Percentiles rank a stretch among this genome's conserved stretches.
Evolutionary conservation across 2,888 invertebrate genomes (phyloP).

Genomic region (Tubulanus polymorphus): DNA sequence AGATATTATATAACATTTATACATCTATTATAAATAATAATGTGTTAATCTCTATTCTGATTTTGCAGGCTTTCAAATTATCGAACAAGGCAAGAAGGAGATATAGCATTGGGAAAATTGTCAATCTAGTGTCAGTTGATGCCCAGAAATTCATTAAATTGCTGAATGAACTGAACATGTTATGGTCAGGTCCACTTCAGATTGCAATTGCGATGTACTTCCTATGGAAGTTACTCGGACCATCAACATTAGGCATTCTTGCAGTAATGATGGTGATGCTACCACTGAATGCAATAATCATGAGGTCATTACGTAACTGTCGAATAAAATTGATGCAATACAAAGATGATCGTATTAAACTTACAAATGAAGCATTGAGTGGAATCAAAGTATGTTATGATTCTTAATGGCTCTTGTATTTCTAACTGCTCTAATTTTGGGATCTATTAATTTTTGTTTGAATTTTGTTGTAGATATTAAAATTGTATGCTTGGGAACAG

Average conservation of each 20-base stretch:
- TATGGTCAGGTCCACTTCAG: conserved; percentile 67
- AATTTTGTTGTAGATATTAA: conserved; percentile 51
- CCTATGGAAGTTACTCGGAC: conserved; percentile 58
- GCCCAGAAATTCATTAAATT: conserved; percentile 52
- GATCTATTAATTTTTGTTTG: too few species aligned
- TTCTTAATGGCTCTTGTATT: too few species aligned
- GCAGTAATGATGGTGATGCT: conserved; percentile 90
- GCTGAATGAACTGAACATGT: conserved; percentile 45
- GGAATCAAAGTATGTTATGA: conserved; percentile 55
- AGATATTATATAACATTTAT: too few species aligned
- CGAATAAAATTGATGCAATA: conserved; percentile 49
- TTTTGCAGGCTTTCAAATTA: conserved; percentile 54
- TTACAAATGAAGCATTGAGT: conserved; percentile 54
- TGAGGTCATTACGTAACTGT: too few species aligned
- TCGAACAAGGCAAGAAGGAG: conserved; percentile 52
- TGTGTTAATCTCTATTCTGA: too few species aligned
- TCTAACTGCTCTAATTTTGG: too few species aligned
- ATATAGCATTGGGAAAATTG: conserved; percentile 58
- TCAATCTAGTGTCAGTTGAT: conserved; percentile 57
- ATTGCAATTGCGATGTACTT: conserved; percentile 75
- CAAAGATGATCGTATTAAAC: conserved; percentile 52
- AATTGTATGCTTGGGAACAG: conserved; percentile 59
- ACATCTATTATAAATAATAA: too few species aligned
- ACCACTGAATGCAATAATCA: conserved; percentile 51
- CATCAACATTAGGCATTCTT: conserved; percentile 87